These are phyloP conservation scores for Poecilus cupreus DNA, from an alignment of 2,888 invertebrate species.

Conservation along the genomic window DNA sequence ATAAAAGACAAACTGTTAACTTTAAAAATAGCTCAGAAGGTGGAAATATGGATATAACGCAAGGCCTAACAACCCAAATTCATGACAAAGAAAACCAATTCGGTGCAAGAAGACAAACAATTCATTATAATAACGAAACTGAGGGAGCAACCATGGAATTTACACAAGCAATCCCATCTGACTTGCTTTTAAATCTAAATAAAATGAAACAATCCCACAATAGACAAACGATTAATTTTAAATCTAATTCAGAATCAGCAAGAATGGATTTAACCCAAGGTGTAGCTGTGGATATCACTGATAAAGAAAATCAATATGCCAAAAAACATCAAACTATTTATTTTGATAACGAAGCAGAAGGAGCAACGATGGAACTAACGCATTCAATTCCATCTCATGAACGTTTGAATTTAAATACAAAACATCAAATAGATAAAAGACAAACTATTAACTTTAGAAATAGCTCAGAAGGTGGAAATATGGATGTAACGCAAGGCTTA, in stretches of 20 bases:
- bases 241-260: not conserved
- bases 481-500: conserved; percentile 23
- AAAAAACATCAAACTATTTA: conserved; percentile 41
- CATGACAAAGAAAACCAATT: not conserved
- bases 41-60: conserved; percentile 40
- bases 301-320: too few species aligned
- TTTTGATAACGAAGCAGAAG: conserved; percentile 3
- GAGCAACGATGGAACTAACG: conserved; percentile 59
- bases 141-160: not conserved
- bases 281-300: not conserved
- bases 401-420: conserved; percentile 1
- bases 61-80: not conserved
- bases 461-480: conserved; percentile 3
- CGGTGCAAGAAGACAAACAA: too few species aligned
- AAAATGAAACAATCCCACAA: not conserved
- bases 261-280: too few species aligned
- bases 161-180: not conserved
- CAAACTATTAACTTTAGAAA: not conserved
- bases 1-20: not conserved
- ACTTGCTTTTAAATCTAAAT: not conserved
- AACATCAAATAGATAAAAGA: not conserved
- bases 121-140: not conserved
- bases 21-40: not conserved
- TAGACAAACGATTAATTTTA: too few species aligned
- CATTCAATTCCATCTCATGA: conserved; percentile 5